Conservation (phyloP, 2,888 invertebrate genomes). For the Invenusta paracnida region DNA sequence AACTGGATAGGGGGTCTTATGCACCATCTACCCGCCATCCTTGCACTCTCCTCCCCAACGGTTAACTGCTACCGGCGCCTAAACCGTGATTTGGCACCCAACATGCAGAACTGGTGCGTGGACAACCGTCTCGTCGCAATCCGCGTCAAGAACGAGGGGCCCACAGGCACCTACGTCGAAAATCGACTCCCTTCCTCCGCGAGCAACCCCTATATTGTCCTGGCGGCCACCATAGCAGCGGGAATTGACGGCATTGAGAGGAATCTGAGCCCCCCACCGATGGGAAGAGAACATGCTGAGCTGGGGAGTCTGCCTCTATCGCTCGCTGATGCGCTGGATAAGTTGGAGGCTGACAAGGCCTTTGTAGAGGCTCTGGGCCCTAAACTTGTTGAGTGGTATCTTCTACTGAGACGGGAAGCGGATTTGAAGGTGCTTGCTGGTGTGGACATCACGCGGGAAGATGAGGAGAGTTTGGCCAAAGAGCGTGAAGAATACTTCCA, state of each 20-base stretch:
- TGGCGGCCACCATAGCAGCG: constrained; percentile 48
- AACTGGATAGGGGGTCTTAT: constrained; percentile 49
- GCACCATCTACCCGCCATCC: constrained; percentile 46
- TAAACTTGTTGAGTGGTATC: not conserved
- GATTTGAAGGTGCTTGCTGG: too few relatives aligned
- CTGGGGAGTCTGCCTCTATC: not conserved
- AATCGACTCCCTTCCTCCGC: constrained; percentile 48
- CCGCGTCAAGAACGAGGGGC: constrained; percentile 41
- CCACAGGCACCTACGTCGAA: constrained; percentile 46
- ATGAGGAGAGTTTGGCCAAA: too few relatives aligned
- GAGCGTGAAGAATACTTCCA: too few relatives aligned
- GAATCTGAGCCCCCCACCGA: not conserved
- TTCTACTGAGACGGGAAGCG: not conserved
- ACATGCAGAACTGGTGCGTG: constrained; percentile 40
- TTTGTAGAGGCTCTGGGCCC: not conserved
- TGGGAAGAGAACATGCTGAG: not conserved
- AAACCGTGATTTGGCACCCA: constrained; percentile 39
- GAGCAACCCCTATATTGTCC: constrained; percentile 47
- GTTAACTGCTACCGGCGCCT: constrained; percentile 51
- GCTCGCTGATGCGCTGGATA: not conserved
- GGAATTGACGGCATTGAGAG: constrained; percentile 47
- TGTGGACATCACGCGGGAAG: too few relatives aligned
- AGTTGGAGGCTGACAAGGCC: not conserved
- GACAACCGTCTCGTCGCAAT: constrained; percentile 32
- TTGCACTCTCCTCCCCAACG: constrained; percentile 49